Percentiles rank a stretch among this genome's conserved stretches.
phyloP scores from a whole-genome alignment of 2,888 invertebrate species.

The Drosophila mercatorum region DNA sequence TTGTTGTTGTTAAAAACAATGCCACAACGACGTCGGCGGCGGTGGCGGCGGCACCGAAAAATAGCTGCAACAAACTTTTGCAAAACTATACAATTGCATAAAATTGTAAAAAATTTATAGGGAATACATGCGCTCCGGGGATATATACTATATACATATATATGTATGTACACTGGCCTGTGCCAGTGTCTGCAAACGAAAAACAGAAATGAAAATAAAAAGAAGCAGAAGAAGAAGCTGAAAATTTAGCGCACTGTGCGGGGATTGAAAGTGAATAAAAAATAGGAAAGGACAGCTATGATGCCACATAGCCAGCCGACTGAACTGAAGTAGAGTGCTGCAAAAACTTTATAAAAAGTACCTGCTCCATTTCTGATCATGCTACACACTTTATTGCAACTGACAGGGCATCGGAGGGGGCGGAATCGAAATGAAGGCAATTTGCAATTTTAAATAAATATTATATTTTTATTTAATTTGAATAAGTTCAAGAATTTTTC shows the following conservation, averaged over 20 bases:
- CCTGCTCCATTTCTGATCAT: neutral
- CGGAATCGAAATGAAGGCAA: neutral
- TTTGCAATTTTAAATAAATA: neutral
- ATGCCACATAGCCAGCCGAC: constrained; percentile 58
- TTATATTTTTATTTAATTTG: neutral
- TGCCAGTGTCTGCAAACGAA: constrained; percentile 26
- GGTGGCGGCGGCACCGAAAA: constrained; percentile 64
- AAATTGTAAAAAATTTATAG: constrained; percentile 80
- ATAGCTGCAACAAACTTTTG: constrained; percentile 78
- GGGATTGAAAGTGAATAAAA: constrained; percentile 27
- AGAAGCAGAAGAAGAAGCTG: neutral
- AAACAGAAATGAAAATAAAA: neutral
- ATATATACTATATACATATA: constrained; percentile 18
- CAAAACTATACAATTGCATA: constrained; percentile 80
- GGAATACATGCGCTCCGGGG: constrained; percentile 70
- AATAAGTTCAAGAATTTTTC: too few species aligned
- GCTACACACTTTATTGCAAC: neutral
- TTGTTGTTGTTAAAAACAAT: constrained; percentile 64
- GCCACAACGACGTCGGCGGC: constrained; percentile 51
- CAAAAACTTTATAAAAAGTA: neutral
- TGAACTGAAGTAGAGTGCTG: constrained; percentile 27
- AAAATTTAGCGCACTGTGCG: constrained; percentile 39
- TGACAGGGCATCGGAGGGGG: neutral
- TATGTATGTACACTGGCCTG: constrained; percentile 3
- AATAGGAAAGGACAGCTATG: constrained; percentile 17